A percentile compares a stretch with the other conserved stretches of the same genome.
Evolutionary conservation across 1,140 invertebrate species (phyloP).

Genomic region (Drosophila obscura): DNA sequence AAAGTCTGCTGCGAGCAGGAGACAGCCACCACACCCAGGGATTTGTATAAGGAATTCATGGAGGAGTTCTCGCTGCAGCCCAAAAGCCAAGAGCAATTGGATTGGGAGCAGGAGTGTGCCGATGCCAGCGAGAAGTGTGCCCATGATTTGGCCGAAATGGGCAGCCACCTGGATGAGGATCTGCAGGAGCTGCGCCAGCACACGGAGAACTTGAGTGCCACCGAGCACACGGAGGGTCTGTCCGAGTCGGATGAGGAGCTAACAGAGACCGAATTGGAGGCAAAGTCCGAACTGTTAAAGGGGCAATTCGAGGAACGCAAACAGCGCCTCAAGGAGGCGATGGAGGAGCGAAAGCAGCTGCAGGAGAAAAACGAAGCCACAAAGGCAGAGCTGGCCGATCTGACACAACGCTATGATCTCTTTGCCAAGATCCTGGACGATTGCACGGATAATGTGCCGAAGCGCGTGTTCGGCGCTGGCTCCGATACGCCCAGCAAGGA

Average conservation of each 20-base stretch:
- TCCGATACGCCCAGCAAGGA: conserved; percentile 41
- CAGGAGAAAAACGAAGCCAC: neutral
- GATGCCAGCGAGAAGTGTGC: conserved; percentile 53
- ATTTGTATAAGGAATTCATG: neutral
- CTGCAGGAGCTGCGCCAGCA: conserved; percentile 37
- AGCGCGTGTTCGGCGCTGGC: conserved; percentile 52
- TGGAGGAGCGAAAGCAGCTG: neutral
- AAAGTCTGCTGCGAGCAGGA: conserved; percentile 8
- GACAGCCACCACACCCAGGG: neutral
- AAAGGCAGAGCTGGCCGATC: neutral
- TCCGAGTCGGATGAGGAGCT: conserved; percentile 34
- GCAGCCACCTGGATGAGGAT: conserved; percentile 53
- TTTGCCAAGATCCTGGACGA: conserved; percentile 60
- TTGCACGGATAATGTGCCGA: conserved; percentile 59
- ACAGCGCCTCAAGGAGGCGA: too few relatives aligned
- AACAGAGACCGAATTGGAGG: neutral
- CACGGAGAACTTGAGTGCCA: neutral
- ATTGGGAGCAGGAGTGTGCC: conserved; percentile 44
- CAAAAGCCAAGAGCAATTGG: conserved; percentile 34
- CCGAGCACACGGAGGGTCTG: neutral
- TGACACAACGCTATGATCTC: too few relatives aligned
- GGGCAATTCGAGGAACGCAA: conserved; percentile 20
- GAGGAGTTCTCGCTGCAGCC: conserved; percentile 1
- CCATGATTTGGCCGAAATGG: conserved; percentile 58
- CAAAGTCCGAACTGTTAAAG: conserved; percentile 7